A percentile compares a stretch with the other conserved stretches of the same genome.
phyloP scores from a whole-genome alignment of 1,140 invertebrate genomes.

The Anthonomus grandis region DNA sequence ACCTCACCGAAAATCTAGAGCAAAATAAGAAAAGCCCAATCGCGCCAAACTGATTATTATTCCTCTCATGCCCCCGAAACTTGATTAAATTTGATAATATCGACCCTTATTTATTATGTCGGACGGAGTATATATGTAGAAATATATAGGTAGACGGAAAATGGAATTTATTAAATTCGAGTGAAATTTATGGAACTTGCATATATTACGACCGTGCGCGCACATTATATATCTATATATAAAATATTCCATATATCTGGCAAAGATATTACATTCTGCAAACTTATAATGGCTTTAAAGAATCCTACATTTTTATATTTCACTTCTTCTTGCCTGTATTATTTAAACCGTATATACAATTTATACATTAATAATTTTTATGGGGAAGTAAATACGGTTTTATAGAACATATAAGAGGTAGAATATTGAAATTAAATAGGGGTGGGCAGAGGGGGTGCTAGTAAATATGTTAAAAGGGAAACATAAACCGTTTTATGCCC shows the following conservation, averaged over 20 bases:
- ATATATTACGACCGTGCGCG: slow-evolving; percentile 21
- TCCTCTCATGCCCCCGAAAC: slow-evolving; percentile 21
- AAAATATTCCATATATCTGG: slow-evolving; percentile 22
- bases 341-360: background rate
- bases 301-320: slow-evolving; percentile 5
- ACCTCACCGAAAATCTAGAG: slow-evolving; percentile 3
- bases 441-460: slow-evolving; percentile 30
- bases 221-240: too few species aligned
- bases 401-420: slow-evolving; percentile 13
- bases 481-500: slow-evolving; percentile 37
- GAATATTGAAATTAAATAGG: slow-evolving; percentile 42
- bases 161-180: slow-evolving; percentile 26
- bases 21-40: slow-evolving; percentile 3
- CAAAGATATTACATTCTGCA: slow-evolving; percentile 22
- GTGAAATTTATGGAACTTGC: slow-evolving; percentile 24
- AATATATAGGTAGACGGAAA: slow-evolving; percentile 24
- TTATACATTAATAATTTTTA: slow-evolving; percentile 20
- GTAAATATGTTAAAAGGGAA: slow-evolving; percentile 41
- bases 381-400: slow-evolving; percentile 4
- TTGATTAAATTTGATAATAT: slow-evolving; percentile 33
- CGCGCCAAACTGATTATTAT: slow-evolving; percentile 21
- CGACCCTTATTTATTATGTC: slow-evolving; percentile 25
- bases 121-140: slow-evolving; percentile 24
- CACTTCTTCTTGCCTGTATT: background rate
- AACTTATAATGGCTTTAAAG: slow-evolving; percentile 15